Evolutionary conservation across 2,888 invertebrate species (phyloP), one percentile per base, ranked within the genome.

Genomic region (Lasiommata megera): DNA sequence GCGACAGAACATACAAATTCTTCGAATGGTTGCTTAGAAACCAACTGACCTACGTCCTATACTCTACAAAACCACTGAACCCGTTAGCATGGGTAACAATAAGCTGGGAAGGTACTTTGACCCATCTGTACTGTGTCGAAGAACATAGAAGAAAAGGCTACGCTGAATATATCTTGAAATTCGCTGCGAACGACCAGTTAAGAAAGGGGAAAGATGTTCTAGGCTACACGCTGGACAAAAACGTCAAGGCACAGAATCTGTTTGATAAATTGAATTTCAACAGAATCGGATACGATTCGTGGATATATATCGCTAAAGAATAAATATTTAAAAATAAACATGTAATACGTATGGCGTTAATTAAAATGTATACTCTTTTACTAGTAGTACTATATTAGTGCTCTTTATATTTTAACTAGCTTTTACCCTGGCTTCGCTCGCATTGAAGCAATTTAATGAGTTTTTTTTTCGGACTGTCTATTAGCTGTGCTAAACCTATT

Each of bases 51-150:
- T 74, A 70, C 29, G 72, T 68, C 0, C 58, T 76, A 0, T 74
- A 70, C 57, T 67, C 67, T 3, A 43, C 18, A 8, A 56, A 63
- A 41, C 61, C 66, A 44, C 41, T 69, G 12, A 31, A 58, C n/a
- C 67, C 72, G 14, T 52, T 77, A 9, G 68, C 77, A 1, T 85
- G 82, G 83, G 62, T 77, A 0, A 63, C 73, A 0, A 61, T 81
- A 2, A 76, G 73, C 11, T 77, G 76, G 56, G 63, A 63, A 6
- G 84, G 85, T 0, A 65, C 71, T 1, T 58, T 84, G 0, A 65
- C 72, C 0, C 83, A 85, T 51, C 59, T 84, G 1, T 84, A 70
- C 40, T 81, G 79, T 9, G 12, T 79, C 28, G 75, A 80, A 60
- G 64, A 67, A 1, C 69, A 79, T 1, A 78, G 83, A 60, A 69